phyloP scores from a whole-genome alignment of 1,140 invertebrate genomes.

The Drosophila aff. region DNA sequence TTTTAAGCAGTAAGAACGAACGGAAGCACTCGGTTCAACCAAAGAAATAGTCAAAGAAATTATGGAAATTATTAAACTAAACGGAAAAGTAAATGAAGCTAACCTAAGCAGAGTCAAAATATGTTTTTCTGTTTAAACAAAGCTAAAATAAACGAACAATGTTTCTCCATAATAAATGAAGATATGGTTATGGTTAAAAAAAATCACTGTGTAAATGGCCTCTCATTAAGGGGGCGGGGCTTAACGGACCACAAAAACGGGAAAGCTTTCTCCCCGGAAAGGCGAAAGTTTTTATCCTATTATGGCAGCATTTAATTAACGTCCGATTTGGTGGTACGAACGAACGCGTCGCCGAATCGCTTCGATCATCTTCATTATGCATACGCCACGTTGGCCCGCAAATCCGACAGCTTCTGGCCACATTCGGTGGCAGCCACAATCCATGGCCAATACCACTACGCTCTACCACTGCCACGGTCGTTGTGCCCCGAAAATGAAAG shows the following conservation, averaged over 20 bases:
- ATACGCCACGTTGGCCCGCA: conserved; percentile 61
- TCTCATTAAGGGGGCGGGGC: conserved; percentile 15
- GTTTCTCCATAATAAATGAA: conserved; percentile 79
- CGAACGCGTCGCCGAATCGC: conserved; percentile 25
- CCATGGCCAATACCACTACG: conserved; percentile 15
- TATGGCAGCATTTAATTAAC: conserved; percentile 79
- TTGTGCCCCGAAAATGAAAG: conserved; percentile 67
- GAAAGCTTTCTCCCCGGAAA: background rate
- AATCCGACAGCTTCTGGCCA: conserved; percentile 77
- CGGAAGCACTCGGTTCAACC: conserved; percentile 51
- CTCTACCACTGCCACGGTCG: background rate
- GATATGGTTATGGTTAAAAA: conserved; percentile 78
- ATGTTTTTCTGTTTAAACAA: conserved; percentile 77
- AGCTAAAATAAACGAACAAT: conserved; percentile 65
- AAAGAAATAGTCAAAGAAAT: conserved; percentile 37
- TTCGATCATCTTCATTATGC: conserved; percentile 77
- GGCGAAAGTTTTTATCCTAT: conserved; percentile 68
- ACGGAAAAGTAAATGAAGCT: conserved; percentile 38
- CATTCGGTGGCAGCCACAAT: conserved; percentile 51
- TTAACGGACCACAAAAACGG: conserved; percentile 23
- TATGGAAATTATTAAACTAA: conserved; percentile 46
- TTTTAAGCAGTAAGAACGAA: conserved; percentile 70
- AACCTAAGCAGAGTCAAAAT: conserved; percentile 52
- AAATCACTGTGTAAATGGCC: conserved; percentile 16
- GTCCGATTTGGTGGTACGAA: conserved; percentile 55